Evolutionary conservation across 2,888 invertebrate genomes (phyloP).

Genomic region (Sinohyriopsis cumingii): DNA sequence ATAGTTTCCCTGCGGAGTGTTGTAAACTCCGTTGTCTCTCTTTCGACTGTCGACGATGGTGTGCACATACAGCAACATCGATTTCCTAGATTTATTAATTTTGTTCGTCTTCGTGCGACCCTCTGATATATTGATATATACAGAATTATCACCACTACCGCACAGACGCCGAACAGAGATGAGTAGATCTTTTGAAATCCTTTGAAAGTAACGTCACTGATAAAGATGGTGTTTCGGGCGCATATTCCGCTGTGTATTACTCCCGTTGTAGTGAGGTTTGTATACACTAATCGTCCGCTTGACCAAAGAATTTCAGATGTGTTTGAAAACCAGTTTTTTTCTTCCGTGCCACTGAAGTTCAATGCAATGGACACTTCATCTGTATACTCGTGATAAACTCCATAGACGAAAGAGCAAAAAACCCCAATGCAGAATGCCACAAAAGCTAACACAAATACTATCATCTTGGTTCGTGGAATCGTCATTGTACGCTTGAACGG

Average conservation of each 20-base stretch:
- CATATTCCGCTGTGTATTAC: too few relatives aligned
- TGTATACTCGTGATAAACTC: conserved; percentile 7
- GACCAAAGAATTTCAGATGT: too few relatives aligned
- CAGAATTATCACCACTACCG: conserved; percentile 65
- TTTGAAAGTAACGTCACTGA: conserved; percentile 21
- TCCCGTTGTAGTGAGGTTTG: too few relatives aligned
- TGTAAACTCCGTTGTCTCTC: conserved; percentile 46
- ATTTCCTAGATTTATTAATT: conserved; percentile 39
- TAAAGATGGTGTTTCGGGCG: too few relatives aligned
- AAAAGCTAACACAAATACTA: conserved; percentile 10
- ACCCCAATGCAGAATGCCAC: conserved; percentile 20
- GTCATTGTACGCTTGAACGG: conserved; percentile 61
- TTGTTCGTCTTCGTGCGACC: conserved; percentile 38
- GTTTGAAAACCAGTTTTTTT: too few relatives aligned
- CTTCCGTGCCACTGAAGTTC: too few relatives aligned
- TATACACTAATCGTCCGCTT: too few relatives aligned
- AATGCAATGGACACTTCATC: too few relatives aligned
- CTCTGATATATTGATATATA: conserved; percentile 65
- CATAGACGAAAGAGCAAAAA: conserved; percentile 19
- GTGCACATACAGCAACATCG: conserved; percentile 41
- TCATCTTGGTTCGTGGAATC: conserved; percentile 34
- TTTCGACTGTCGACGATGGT: conserved; percentile 21
- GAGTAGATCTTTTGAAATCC: conserved; percentile 63
- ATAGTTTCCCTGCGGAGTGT: conserved; percentile 34
- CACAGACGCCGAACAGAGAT: conserved; percentile 63